phyloP scores from a whole-genome alignment of 1,140 invertebrate genomes.

The Cyclina sinensis region DNA sequence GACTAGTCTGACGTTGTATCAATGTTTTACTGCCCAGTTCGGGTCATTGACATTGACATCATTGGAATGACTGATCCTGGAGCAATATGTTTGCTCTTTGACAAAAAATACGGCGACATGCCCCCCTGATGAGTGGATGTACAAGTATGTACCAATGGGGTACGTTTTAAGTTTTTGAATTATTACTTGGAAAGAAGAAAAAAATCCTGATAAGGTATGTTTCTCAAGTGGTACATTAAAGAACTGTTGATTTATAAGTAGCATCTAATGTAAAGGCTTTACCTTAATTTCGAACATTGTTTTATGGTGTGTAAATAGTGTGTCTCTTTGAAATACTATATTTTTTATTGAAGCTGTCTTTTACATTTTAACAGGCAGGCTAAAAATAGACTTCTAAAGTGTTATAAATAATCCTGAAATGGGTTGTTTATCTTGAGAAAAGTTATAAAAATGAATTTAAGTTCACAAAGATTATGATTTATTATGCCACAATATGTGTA shows the following conservation, averaged over 20 bases:
- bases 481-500: not conserved
- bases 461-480: slow-evolving; percentile 10
- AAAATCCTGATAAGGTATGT: not conserved
- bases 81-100: not conserved
- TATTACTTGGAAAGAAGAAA: not conserved
- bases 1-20: not conserved
- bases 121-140: not conserved
- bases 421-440: slow-evolving; percentile 6
- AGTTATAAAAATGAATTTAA: not conserved
- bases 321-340: slow-evolving; percentile 15
- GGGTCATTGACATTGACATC: not conserved
- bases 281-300: slow-evolving; percentile 35
- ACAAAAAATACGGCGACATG: not conserved
- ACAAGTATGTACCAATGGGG: not conserved
- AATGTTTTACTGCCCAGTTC: slow-evolving; percentile 10
- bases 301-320: slow-evolving; percentile 31
- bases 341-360: slow-evolving; percentile 1
- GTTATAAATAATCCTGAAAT: not conserved
- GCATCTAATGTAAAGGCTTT: not conserved
- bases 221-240: slow-evolving; percentile 8
- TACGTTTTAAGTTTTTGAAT: not conserved
- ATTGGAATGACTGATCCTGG: not conserved
- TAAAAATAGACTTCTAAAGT: slow-evolving; percentile 12
- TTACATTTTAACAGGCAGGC: not conserved
- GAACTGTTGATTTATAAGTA: not conserved